Conservation (phyloP, 2,113 vertebrate genomes). For the Lycocorax pyrrhopterus region DNA sequence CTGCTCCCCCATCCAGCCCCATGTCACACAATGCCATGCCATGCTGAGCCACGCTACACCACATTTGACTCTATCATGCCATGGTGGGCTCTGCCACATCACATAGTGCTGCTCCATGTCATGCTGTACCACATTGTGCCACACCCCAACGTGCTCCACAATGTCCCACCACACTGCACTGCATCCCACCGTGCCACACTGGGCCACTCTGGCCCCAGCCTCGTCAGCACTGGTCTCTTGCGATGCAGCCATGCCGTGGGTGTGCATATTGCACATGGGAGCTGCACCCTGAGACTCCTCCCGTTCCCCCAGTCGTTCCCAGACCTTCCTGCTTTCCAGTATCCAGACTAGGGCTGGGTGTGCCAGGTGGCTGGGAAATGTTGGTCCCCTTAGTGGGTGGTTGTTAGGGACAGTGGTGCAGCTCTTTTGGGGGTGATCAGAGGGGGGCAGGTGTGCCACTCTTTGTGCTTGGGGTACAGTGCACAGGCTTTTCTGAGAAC, state of each 20-base stretch:
- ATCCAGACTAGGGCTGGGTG: not conserved
- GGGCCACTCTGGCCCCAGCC: fast-evolving
- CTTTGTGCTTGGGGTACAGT: not conserved
- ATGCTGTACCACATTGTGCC: fast-evolving
- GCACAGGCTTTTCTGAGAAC: not conserved
- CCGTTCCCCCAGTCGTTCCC: not conserved
- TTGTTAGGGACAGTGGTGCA: not conserved
- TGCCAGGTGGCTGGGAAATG: fast-evolving
- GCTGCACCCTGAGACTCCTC: not conserved
- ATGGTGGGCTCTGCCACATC: not conserved
- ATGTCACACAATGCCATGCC: fast-evolving
- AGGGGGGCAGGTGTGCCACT: not conserved
- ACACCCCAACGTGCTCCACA: fast-evolving
- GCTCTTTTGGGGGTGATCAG: not conserved
- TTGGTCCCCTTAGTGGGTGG: not conserved
- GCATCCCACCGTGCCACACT: fast-evolving
- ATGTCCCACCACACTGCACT: fast-evolving
- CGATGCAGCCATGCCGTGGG: fast-evolving
- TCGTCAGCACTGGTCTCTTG: not conserved
- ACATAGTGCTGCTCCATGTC: fast-evolving
- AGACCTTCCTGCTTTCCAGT: not conserved
- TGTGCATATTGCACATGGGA: fast-evolving
- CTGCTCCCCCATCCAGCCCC: not conserved
- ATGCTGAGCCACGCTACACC: not conserved
- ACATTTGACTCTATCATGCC: not conserved